Conservation (phyloP, 2,888 invertebrate genomes). For the Papilio demoleus region DNA sequence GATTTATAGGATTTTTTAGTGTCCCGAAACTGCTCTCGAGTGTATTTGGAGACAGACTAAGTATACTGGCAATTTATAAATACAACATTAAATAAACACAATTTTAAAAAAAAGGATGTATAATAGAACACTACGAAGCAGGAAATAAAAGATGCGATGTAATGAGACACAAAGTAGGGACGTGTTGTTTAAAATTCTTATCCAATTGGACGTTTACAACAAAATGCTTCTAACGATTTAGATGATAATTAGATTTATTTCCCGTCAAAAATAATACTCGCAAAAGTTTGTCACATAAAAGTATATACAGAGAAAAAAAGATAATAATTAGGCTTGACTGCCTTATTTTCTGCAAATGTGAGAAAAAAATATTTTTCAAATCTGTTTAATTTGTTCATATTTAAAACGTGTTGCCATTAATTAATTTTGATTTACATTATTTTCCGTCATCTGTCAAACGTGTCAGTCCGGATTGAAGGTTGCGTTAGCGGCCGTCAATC, state of each 20-base stretch:
- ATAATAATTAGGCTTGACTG: too few relatives aligned
- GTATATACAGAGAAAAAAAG: neutral
- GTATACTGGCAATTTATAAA: too few relatives aligned
- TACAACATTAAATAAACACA: too few relatives aligned
- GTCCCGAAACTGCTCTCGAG: too few relatives aligned
- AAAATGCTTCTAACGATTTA: neutral
- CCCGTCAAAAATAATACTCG: neutral
- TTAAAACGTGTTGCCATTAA: conserved; percentile 21
- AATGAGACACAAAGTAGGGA: neutral
- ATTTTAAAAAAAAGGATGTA: neutral
- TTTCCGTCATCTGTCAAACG: conserved; percentile 25
- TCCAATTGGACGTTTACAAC: conserved; percentile 10
- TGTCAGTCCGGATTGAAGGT: conserved; percentile 23
- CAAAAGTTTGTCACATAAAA: neutral
- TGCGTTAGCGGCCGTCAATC: conserved; percentile 10
- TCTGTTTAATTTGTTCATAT: neutral
- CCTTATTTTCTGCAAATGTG: too few relatives aligned
- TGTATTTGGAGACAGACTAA: too few relatives aligned
- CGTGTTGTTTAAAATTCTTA: neutral
- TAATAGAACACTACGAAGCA: neutral
- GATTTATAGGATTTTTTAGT: too few relatives aligned
- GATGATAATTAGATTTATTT: neutral
- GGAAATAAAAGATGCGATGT: neutral
- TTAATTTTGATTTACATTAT: conserved; percentile 26
- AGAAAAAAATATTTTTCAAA: neutral